Conservation (phyloP, 2,113 vertebrate genomes). For the Strigops habroptila region DNA sequence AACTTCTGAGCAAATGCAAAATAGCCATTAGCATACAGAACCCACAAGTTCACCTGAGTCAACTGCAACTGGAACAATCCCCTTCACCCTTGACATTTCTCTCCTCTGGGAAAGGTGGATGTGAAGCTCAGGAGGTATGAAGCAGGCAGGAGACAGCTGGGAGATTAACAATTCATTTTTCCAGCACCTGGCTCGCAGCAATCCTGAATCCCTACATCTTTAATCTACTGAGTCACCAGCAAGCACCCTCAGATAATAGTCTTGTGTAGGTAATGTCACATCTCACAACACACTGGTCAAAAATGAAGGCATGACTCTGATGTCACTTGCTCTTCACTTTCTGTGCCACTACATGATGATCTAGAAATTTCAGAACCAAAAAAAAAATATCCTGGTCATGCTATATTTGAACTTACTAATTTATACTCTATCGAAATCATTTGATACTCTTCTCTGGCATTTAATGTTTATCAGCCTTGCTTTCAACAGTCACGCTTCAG, state of each 20-base stretch:
- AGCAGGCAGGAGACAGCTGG: not conserved
- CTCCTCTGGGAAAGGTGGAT: not conserved
- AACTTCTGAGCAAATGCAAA: not conserved
- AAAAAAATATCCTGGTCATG: not conserved
- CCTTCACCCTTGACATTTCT: not conserved
- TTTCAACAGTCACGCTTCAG: not conserved
- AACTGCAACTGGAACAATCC: not conserved
- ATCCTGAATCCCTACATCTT: not conserved
- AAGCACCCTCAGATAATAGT: not conserved
- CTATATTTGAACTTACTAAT: not conserved
- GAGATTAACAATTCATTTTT: not conserved
- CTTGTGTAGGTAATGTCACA: rapidly evolving
- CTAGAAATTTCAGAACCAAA: not conserved
- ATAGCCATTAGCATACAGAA: not conserved
- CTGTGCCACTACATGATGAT: not conserved
- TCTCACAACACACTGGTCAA: not conserved
- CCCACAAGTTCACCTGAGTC: not conserved
- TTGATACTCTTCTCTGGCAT: not conserved
- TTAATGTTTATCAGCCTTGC: not conserved
- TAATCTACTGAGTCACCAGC: not conserved
- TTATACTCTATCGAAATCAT: not conserved
- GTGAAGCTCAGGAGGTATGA: not conserved
- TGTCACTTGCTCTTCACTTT: not conserved
- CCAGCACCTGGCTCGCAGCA: not conserved
- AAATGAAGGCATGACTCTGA: not conserved